Base-by-base conservation (phyloP, 2,888 invertebrate species). In the Malthinus seriepunctatus region DNA sequence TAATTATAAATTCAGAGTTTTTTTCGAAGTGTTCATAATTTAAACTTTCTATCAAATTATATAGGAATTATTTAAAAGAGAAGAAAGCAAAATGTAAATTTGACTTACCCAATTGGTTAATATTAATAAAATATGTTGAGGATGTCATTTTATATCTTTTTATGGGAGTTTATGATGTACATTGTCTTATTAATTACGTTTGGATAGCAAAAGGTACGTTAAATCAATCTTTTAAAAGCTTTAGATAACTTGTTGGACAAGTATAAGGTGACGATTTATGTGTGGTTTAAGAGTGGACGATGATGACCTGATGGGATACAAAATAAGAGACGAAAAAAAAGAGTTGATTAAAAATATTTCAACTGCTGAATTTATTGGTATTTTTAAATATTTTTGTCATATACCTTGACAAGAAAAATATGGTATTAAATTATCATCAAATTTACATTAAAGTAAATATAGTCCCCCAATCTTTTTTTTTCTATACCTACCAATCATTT, bases 101-200 rank as follows among this genome's bases (percentile, higher is more conserved):
- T 42, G n/a, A 57, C 44, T 62, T 63, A 63, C 53, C 52, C 51
- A 45, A 51, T 52, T 57, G 56, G 54, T 55, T 58, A 66, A 58
- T 62, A 65, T 60, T 63, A 63, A 66, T 68, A 68, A 68, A 68
- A 62, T 63, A 65, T 60, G 63, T 63, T 63, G 58, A 59, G 51
- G 58, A 59, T 65, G 66, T 52, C 32, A 32, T 34, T 45, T 55
- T 45, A 48, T 58, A 50, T 65, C 64, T 66, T 62, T 63, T 65
- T 65, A 64, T 65, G 62, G 52, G 64, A 64, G 50, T 67, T 67
- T 67, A 67, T 64, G 67, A 65, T 61, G 57, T 65, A 64, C 65
- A 50, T 63, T 62, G 54, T 50, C 63, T 63, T 63, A 66, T 67
- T 68, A 68, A 68, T 66, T 64, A 63, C 64, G 56, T 65, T 63